Evolutionary conservation across 2,888 invertebrate species (phyloP), one percentile per base, ranked within the genome.

Genomic region (Zeuzera pyrina): DNA sequence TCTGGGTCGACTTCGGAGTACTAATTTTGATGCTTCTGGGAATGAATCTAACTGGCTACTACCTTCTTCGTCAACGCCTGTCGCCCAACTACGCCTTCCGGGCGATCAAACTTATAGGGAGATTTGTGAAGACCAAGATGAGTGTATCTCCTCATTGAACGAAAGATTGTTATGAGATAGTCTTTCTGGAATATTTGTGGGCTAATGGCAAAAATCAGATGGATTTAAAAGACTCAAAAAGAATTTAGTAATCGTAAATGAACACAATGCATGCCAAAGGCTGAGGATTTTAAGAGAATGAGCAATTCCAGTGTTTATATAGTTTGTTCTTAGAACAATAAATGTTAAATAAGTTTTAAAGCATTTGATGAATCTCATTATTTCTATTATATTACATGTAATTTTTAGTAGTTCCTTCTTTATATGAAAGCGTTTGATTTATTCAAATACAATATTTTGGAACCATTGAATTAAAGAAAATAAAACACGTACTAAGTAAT

Each of bases 61-160:
- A 93, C 58, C 71, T 93, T 41, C 73, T 94, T 8, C 83, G 89
- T 34, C 90, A 91, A 55, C 84, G 93, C 13, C 63, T 94, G 7
- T 87, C 88, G 2, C 90, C 91, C 0, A 88, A 87, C 50, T 88
- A 88, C 52, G 89, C 90, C 0, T 91, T 92, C 61, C 85, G 89
- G 34, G 88, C 91, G 2, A 78, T 92, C 19, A 88, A 89, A 48
- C 85, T 91, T 42, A 86, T 92, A 26, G 88, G 91, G 2, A 85
- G 86, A 44, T 86, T 92, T 38, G 79, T 93, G 19, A 91, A 91
- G 43, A 81, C 72, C n/a, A 84, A 87, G 51, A 84, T 88, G 48
- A 87, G 86, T 47, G 66, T 77, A 34, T 54, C 77, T 15, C 64
- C 71, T 1, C 65, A 71, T 41, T 65, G 64, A 45, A 11, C 10